Evolutionary conservation across 2,888 invertebrate genomes (phyloP).

Genomic region (Cepaea hortensis): DNA sequence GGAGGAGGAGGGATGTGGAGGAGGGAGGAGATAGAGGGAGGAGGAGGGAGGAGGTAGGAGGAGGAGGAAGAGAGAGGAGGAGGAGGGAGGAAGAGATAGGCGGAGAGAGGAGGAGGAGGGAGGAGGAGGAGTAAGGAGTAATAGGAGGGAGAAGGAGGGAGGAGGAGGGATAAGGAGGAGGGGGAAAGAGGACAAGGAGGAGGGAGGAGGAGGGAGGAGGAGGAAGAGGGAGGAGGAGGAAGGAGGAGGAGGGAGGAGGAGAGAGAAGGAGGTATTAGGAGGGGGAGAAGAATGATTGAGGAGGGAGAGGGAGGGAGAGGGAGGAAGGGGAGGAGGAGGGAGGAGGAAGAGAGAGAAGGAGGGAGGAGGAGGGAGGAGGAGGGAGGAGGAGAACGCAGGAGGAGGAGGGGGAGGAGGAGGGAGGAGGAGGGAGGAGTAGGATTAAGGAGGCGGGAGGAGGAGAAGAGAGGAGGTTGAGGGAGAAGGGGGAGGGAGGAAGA

Average conservation of each 20-base stretch:
- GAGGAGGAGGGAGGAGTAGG: background rate
- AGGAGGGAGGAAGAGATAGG: background rate
- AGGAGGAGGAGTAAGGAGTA: background rate
- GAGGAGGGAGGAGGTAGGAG: background rate
- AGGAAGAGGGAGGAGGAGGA: background rate
- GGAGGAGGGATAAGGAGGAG: background rate
- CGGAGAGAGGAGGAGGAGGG: background rate
- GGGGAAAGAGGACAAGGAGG: background rate
- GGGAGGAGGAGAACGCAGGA: background rate
- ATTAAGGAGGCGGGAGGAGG: no score
- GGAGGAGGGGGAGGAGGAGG: background rate
- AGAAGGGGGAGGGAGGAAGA: background rate
- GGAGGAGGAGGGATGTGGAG: no score
- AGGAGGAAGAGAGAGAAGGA: background rate
- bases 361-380: background rate
- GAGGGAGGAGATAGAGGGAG: no score
- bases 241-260: background rate
- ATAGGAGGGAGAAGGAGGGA: background rate
- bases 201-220: background rate
- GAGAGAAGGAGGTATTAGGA: background rate
- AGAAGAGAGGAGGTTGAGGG: background rate
- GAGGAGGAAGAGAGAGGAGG: slow-evolving; percentile 13
- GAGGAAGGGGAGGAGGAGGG: background rate
- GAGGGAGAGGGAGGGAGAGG: background rate
- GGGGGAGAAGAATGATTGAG: background rate